Percentiles rank a stretch among this genome's conserved stretches.
Evolutionary conservation across 2,113 vertebrate species (phyloP).

Genomic region (Elachura formosa): DNA sequence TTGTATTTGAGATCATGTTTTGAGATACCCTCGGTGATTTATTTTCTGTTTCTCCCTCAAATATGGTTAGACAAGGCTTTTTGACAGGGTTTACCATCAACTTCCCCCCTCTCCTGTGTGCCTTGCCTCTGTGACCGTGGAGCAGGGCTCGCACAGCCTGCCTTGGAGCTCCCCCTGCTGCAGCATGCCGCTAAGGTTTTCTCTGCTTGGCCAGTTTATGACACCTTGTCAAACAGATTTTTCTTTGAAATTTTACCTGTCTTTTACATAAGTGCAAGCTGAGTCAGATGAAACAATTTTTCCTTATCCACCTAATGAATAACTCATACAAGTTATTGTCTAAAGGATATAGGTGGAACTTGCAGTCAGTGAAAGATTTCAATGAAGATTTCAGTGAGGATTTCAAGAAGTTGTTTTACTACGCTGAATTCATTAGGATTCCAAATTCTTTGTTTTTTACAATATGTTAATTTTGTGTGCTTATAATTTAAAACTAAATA

Average conservation of each 20-base stretch:
- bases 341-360: not conserved
- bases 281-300: not conserved
- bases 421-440: not conserved
- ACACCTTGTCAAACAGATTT: not conserved
- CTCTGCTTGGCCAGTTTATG: too few relatives aligned
- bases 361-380: not conserved
- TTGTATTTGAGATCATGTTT: not conserved
- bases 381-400: not conserved
- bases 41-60: not conserved
- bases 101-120: not conserved
- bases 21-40: not conserved
- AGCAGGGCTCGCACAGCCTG: not conserved
- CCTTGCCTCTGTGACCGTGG: accelerated
- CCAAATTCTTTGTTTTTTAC: not conserved
- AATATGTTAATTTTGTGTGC: not conserved
- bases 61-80: not conserved
- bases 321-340: not conserved
- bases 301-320: not conserved
- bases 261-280: not conserved
- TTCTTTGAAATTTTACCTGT: not conserved
- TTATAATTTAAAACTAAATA: not conserved
- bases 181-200: not conserved
- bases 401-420: not conserved
- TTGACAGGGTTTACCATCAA: not conserved
- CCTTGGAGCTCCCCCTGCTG: slow-evolving; percentile 66